Percentiles rank a stretch among this genome's conserved stretches.
Conservation (phyloP, 2,888 invertebrate species). For the Drosophila differens region DNA sequence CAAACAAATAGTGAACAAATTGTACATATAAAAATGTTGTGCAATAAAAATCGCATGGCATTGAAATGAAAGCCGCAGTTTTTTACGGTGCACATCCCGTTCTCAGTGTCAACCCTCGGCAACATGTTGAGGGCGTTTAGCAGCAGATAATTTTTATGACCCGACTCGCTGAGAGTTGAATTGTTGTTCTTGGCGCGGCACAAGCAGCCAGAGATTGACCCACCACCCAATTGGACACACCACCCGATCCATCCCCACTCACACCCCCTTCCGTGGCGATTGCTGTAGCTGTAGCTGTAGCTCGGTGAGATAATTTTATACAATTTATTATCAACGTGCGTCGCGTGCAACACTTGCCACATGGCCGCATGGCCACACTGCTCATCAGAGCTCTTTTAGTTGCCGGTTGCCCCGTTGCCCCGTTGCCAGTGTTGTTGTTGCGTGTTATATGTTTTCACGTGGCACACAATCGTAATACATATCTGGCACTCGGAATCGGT, state of each 20-base stretch:
- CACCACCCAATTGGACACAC: constrained; percentile 65
- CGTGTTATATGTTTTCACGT: constrained; percentile 73
- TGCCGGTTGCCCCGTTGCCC: background rate
- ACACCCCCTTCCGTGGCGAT: background rate
- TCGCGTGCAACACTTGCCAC: constrained; percentile 79
- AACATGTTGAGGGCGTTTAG: constrained; percentile 70
- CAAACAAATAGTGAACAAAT: background rate
- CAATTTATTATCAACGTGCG: constrained; percentile 76
- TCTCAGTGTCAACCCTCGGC: constrained; percentile 61
- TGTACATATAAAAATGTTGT: background rate
- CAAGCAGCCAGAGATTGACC: constrained; percentile 72
- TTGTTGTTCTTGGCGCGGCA: constrained; percentile 25
- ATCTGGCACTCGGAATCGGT: constrained; percentile 42
- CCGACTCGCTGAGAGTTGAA: constrained; percentile 48
- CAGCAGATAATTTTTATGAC: constrained; percentile 76
- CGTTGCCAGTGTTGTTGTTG: constrained; percentile 40
- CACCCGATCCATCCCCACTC: constrained; percentile 1
- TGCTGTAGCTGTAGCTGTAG: constrained; percentile 49
- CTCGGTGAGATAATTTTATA: constrained; percentile 74
- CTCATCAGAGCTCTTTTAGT: constrained; percentile 48
- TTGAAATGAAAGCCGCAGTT: background rate
- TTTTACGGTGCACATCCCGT: constrained; percentile 5
- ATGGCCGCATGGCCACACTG: constrained; percentile 60
- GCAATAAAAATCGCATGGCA: background rate
- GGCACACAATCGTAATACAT: constrained; percentile 41